Evolutionary conservation across 2,888 invertebrate species (phyloP), one percentile per base, ranked within the genome.

Genomic region (Xylophagus ater): DNA sequence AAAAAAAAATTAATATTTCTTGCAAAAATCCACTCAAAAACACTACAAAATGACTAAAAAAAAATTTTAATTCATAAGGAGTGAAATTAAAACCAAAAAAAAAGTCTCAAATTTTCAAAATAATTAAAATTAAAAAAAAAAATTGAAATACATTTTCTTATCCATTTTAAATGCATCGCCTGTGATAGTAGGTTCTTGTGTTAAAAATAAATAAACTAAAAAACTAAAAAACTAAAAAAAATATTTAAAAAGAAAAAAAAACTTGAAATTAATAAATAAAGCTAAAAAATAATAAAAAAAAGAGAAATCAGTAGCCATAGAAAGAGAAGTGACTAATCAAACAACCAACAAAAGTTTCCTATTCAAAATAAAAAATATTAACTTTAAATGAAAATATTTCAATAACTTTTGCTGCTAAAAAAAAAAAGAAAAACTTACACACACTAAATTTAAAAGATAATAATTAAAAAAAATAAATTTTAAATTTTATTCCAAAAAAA

Each of bases 151-250:
- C 19, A 21, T 28, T 14, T 13, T 13, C 21, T 25, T 34, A 7
- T 25, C 36, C 37, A 33, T 40, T 37, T 40, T 37, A 29, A 43
- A 43, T 40, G 43, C 43, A 43, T 43, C 43, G 40, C 43, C 43
- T 44, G 43, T 44, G 43, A 44, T 44, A 44, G 43, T 44, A 44
- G 43, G 30, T 37, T 35, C 34, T 44, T 41, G 34, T 43, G 40
- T 43, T 43, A 34, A 34, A 35, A 31, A 28, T 19, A 37, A 30
- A 34, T 36, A 33, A 40, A 35, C 28, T 37, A 28, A 33, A 40
- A 28, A 28, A 21, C 13, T 21, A 29, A 33, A 28, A 40, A 14
- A 28, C 31, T 31, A 34, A 21, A n/a, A 25, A 15, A 29, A 37
- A 24, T 37, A 31, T 31, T 37, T 37, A 30, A 37, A 24, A 24